These are phyloP conservation scores for Neogale vison DNA, from an alignment of 2,113 vertebrate genomes.

Conservation along the genomic window DNA sequence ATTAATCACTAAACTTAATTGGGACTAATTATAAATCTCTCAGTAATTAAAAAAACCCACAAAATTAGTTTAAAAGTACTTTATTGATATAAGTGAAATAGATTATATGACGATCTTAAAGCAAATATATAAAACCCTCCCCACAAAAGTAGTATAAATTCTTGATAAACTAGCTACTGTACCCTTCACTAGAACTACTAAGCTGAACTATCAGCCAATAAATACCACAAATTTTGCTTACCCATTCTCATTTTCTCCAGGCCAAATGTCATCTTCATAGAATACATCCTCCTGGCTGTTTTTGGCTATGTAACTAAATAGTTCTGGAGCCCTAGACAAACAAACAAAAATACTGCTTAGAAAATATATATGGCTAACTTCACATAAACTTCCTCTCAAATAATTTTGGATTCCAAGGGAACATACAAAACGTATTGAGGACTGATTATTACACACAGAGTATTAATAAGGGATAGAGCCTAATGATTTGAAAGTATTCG, in stretches of 20 bases:
- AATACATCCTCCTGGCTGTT: slow-evolving; percentile 97
- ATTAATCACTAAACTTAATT: neutral
- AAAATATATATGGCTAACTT: neutral
- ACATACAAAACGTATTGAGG: neutral
- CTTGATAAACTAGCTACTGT: neutral
- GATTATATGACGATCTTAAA: slow-evolving; percentile 34
- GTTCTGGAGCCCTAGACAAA: slow-evolving; percentile 91
- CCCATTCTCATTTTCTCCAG: slow-evolving; percentile 94
- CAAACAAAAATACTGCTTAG: slow-evolving; percentile 10
- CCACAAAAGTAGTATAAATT: neutral
- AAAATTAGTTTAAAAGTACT: slow-evolving; percentile 36
- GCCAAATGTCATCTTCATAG: slow-evolving; percentile 99
- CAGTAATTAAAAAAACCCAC: neutral
- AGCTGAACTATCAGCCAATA: neutral
- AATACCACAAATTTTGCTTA: slow-evolving; percentile 72
- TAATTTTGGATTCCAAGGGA: neutral
- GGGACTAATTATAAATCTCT: slow-evolving; percentile 3
- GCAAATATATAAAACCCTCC: neutral
- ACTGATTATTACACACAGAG: neutral
- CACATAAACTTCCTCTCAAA: slow-evolving; percentile 31
- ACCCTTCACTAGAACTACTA: neutral
- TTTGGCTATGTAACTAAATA: slow-evolving; percentile 92
- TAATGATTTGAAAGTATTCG: neutral
- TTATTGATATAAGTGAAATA: slow-evolving; percentile 18
- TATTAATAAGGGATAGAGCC: neutral